Base-by-base conservation (phyloP, 2,888 invertebrate species). In the Drosophila buzzatii region DNA sequence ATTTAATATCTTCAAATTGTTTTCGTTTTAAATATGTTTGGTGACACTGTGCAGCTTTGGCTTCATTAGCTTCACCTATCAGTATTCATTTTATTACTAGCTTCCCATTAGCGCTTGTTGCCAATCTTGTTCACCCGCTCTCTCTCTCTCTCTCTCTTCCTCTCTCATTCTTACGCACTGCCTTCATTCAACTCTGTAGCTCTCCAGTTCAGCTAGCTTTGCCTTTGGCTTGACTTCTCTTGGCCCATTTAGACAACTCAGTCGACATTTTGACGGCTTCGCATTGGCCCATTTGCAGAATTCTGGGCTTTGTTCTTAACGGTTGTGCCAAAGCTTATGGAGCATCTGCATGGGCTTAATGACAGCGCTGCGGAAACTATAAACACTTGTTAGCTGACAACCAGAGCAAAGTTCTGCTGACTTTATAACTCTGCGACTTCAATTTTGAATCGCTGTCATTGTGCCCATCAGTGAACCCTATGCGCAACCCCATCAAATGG, bases 71-170 rank as follows among this genome's bases (percentile, higher is more conserved):
- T 69, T 47, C 44, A 56, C 56, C 60, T 60, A 76, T 69, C 49
- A 41, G 33, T 27, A 23, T 51, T 49, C 51, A 58, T 68, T 73
- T 76, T 61, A 68, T 70, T 62, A 33, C 60, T 53, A 44, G 18
- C 64, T 62, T 60, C 52, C 71, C 61, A 76, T 83, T 79, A 74
- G 45, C 75, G 66, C 74, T 44, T 82, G 60, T 57, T 71, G 37
- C 45, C 41, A 60, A 44, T 57, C 37, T 23, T 12, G 20, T n/a
- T 47, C 45, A 55, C 20, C 23, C 44, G 6, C 42, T 20, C 12
- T 44, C 42, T 44, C 42, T 20, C 18, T 18, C 10, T 42, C 44
- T 4, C 8, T 44, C 5, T 27, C 27, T 27, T 18, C 49, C 39
- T 18, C n/a, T 39, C 39, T 61, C 53, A 37, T n/a, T 41, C n/a